Base-by-base conservation (phyloP, 1,140 invertebrate species). In the Chionoecetes opilio region DNA sequence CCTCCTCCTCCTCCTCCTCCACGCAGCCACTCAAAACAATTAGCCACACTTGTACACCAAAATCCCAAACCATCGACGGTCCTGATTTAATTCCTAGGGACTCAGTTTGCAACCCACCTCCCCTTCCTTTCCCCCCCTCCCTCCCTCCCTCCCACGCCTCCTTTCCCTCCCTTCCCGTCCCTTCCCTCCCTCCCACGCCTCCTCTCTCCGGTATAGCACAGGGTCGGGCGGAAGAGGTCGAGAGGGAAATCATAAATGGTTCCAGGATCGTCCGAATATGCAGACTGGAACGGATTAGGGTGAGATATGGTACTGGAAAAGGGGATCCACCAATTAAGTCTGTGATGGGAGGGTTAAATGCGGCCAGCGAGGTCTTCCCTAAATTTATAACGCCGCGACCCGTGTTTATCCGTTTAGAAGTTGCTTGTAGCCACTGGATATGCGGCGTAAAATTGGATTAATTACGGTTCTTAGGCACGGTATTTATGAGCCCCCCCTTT, bases 341-440 rank as follows among this genome's bases (percentile, higher is more conserved):
- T 14, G n/a, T 14, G 46, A 53, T 53, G 46, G 86, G 86, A 34
- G 35, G 34, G 35, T 88, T 85, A 88, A 34, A 34, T 17, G 31
- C 26, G 86, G 37, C 26, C 38, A 88, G 38, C 38, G 38, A 37
- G 86, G 34, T 37, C 34, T 21, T 32, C 86, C 9, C 21, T 8
- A 38, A 34, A 88, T 88, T 88, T 88, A 88, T 38, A 88, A 88
- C 29, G 86, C 34, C 26, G 31, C 32, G 32, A 8, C 32, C 86
- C 86, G 29, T 37, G 31, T 37, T 88, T 37, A 34, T 88, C 86
- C 86, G 35, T 88, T 88, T 88, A 88, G 86, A 38, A 88, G 86
- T 34, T 88, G 86, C 86, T 88, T 88, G 86, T 88, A 38, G 86
- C 86, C 86, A 88, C 86, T 88, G 86, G 86, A 34, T 88, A 88